Percentiles rank a stretch among this genome's conserved stretches.
phyloP scores from a whole-genome alignment of 2,113 vertebrate species.

The Hypocryptadius cinnamomeus region DNA sequence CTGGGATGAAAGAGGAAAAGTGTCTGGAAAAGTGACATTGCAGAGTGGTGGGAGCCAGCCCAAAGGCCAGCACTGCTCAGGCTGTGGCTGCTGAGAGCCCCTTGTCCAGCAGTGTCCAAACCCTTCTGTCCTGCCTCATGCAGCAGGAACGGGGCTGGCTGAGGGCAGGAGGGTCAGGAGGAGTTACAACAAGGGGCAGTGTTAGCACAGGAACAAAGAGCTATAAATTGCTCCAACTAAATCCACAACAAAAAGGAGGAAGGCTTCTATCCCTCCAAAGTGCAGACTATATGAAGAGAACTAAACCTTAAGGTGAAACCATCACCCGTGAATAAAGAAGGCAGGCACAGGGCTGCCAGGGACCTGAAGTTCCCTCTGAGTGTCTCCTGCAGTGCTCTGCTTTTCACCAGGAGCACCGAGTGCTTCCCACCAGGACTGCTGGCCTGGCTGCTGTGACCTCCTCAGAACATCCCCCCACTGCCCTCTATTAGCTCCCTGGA shows the following conservation, averaged over 20 bases:
- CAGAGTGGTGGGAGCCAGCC: not conserved
- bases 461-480: not conserved
- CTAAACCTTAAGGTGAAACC: not conserved
- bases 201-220: not conserved
- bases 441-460: not conserved
- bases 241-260: not conserved
- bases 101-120: not conserved
- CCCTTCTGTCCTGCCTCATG: not conserved
- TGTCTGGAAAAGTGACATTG: not conserved
- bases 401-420: not conserved
- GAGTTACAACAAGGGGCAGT: not conserved
- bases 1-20: not conserved
- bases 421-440: rapidly evolving
- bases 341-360: not conserved
- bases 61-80: not conserved
- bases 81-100: not conserved
- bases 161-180: not conserved
- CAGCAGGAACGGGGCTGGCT: not conserved
- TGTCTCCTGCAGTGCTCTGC: not conserved
- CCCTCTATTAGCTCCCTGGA: not conserved
- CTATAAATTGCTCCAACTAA: not conserved
- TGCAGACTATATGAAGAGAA: not conserved
- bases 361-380: not conserved
- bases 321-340: rapidly evolving
- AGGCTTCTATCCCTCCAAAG: not conserved